These are phyloP conservation scores for Fulmarus glacialis DNA, from an alignment of 2,113 vertebrate species.

Conservation along the genomic window DNA sequence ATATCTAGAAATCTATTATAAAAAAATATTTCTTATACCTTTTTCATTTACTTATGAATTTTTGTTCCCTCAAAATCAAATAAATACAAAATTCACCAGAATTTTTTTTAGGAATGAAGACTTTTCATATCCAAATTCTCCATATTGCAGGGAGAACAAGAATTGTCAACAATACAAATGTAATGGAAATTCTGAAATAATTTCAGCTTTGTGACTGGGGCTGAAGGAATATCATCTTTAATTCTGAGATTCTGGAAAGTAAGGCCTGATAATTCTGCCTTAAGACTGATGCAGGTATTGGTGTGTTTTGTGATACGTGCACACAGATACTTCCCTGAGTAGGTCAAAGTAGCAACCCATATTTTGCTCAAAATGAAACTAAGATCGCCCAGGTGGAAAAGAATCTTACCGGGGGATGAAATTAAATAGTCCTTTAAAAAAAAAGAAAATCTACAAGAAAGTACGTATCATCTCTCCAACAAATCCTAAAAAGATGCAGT, in stretches of 20 bases:
- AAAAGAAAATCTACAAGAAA: background rate
- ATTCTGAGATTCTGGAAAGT: background rate
- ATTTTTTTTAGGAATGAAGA: background rate
- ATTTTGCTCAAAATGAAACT: background rate
- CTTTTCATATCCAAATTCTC: background rate
- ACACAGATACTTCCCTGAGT: background rate
- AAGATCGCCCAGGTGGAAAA: background rate
- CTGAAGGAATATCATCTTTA: background rate
- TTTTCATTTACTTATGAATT: background rate
- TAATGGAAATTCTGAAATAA: background rate
- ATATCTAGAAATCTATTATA: background rate
- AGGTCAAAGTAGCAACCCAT: background rate
- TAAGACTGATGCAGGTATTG: background rate
- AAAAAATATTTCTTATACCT: background rate
- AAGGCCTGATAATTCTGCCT: background rate
- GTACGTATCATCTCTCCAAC: background rate
- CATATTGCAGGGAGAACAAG: background rate
- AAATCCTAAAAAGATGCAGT: background rate
- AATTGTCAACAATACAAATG: background rate
- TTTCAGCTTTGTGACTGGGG: background rate
- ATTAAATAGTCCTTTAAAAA: background rate
- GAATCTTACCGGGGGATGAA: background rate
- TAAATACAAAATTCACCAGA: background rate
- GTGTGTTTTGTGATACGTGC: background rate
- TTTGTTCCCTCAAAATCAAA: background rate